A percentile compares a stretch with the other conserved stretches of the same genome.
These are phyloP conservation scores for Patiria miniata DNA, from an alignment of 35 echinoderm and acorn worm species.

Conservation along the genomic window DNA sequence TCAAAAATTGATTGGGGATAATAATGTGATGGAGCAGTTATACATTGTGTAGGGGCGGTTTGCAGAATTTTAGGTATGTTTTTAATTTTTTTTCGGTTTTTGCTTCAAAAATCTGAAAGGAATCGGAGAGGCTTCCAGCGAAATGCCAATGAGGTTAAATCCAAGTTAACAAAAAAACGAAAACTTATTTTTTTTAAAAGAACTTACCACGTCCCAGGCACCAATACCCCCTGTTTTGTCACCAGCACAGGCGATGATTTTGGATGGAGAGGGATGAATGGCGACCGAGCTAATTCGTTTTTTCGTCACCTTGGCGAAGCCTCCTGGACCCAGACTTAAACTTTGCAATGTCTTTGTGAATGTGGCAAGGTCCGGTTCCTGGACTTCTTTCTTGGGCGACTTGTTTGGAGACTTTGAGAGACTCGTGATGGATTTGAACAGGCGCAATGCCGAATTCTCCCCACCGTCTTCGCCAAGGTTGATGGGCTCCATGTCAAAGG, in stretches of 20 bases:
- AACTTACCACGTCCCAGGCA: conserved; percentile 92
- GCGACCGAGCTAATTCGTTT: conserved; percentile 72
- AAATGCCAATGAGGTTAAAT: no score
- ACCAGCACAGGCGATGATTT: conserved; percentile 71
- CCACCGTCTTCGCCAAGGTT: conserved; percentile 62
- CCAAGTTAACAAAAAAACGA: no score
- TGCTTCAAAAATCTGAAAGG: no score
- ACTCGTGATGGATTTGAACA: conserved; percentile 39
- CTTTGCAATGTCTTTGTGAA: conserved; percentile 37
- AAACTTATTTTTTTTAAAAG: not conserved
- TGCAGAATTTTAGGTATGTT: no score
- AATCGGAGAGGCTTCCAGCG: no score
- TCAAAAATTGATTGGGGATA: no score
- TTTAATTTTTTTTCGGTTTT: no score
- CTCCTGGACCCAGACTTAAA: conserved; percentile 47
- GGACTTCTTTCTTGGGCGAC: not conserved
- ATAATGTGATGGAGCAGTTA: no score
- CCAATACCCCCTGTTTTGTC: conserved; percentile 86
- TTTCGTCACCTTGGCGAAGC: conserved; percentile 81
- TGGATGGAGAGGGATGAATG: conserved; percentile 57
- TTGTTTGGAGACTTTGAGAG: conserved; percentile 20
- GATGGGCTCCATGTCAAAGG: conserved; percentile 67
- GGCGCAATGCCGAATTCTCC: conserved; percentile 10
- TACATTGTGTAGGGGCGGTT: no score
- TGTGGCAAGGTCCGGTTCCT: not conserved